Percentiles rank a stretch among this genome's conserved stretches.
Conservation (phyloP, 2,113 vertebrate genomes). For the Mustela nigripes region DNA sequence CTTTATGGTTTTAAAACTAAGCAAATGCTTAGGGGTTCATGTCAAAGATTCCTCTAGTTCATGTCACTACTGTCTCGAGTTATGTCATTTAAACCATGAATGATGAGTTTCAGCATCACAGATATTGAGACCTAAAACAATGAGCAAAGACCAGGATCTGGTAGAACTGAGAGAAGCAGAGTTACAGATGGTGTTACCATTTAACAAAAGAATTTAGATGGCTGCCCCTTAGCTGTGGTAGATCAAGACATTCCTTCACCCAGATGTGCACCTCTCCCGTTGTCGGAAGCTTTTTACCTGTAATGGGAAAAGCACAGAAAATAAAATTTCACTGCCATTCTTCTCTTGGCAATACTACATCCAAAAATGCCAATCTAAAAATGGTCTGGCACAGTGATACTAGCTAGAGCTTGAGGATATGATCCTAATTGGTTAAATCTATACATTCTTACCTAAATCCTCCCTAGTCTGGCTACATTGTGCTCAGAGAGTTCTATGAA, state of each 20-base stretch:
- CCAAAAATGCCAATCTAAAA: not conserved
- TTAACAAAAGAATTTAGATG: constrained; percentile 96
- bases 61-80: not conserved
- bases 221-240: constrained; percentile 90
- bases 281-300: constrained; percentile 88
- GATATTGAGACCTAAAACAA: not conserved
- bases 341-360: not conserved
- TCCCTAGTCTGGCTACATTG: not conserved
- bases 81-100: constrained; percentile 37
- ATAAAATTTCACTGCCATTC: not conserved
- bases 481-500: constrained; percentile 29
- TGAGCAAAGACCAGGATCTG: not conserved
- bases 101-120: constrained; percentile 7
- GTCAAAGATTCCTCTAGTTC: not conserved
- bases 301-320: constrained; percentile 42
- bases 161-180: not conserved
- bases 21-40: constrained; percentile 3
- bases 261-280: constrained; percentile 96
- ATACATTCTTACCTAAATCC: not conserved
- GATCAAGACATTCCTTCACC: constrained; percentile 95
- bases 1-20: constrained; percentile 34
- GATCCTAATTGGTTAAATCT: not conserved
- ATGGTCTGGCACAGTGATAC: not conserved
- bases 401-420: not conserved
- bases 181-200: constrained; percentile 89